Evolutionary conservation across 2,113 vertebrate genomes (phyloP).

Genomic region (Baryphthengus martii): DNA sequence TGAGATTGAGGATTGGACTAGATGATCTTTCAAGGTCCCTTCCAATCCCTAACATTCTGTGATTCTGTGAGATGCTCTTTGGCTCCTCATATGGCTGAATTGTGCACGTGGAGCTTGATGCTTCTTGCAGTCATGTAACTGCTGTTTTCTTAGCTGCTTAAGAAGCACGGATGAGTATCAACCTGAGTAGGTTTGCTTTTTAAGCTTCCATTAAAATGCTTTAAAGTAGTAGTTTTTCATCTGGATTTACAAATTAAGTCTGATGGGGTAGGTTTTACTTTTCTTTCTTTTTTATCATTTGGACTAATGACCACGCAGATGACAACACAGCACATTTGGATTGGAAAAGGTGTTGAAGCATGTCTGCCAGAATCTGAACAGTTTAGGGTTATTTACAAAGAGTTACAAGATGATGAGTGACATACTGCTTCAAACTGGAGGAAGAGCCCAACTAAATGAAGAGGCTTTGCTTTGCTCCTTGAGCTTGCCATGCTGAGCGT

Average conservation of each 20-base stretch:
- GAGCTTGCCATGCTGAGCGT: not conserved
- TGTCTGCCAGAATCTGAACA: not conserved
- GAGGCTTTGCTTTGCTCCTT: not conserved
- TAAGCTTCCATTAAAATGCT: slow-evolving; percentile 11
- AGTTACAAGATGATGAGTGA: not conserved
- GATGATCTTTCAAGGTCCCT: too few relatives aligned
- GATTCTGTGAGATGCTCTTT: not conserved
- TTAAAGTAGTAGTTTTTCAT: not conserved
- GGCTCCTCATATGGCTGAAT: not conserved
- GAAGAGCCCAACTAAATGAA: not conserved
- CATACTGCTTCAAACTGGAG: not conserved
- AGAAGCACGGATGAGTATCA: not conserved
- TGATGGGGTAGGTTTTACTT: not conserved
- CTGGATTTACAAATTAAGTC: slow-evolving; percentile 23
- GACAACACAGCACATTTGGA: not conserved
- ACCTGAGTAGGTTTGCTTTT: not conserved
- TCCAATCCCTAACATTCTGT: too few relatives aligned
- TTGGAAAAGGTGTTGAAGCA: not conserved
- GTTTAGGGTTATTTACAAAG: not conserved
- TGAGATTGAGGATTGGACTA: too few relatives aligned
- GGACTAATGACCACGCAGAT: not conserved
- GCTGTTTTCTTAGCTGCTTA: not conserved
- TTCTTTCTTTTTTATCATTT: not conserved
- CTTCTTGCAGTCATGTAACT: not conserved
- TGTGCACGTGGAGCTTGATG: not conserved